phyloP scores from a whole-genome alignment of 2,888 invertebrate genomes.

The Cephus pygmeus region DNA sequence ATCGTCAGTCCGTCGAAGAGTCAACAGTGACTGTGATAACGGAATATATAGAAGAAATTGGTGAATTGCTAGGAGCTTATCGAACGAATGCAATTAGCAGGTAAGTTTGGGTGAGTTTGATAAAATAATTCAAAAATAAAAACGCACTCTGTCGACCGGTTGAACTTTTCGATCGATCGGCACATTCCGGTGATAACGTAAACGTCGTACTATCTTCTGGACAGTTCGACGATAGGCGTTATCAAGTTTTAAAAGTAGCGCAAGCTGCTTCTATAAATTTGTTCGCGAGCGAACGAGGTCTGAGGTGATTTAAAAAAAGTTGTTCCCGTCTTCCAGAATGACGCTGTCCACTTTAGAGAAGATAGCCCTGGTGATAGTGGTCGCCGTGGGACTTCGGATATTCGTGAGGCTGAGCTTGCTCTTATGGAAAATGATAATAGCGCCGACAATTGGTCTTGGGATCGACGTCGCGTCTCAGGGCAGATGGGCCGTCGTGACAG shows the following conservation, averaged over 20 bases:
- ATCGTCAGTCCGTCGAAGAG: not conserved
- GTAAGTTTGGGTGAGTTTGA: constrained; percentile 24
- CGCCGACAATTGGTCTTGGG: constrained; percentile 53
- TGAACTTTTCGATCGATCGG: no score
- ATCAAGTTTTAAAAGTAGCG: not conserved
- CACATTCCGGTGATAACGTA: not conserved
- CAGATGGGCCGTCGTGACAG: constrained; percentile 77
- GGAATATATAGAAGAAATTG: no score
- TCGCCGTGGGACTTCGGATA: constrained; percentile 52
- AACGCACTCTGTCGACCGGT: no score
- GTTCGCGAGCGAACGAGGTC: not conserved
- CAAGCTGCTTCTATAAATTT: not conserved
- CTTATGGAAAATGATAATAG: constrained; percentile 58
- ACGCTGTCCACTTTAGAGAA: constrained; percentile 59
- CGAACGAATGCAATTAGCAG: constrained; percentile 39
- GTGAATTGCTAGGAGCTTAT: not conserved
- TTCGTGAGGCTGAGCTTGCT: constrained; percentile 43
- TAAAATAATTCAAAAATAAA: not conserved
- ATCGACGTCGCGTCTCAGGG: constrained; percentile 57
- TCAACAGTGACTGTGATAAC: not conserved
- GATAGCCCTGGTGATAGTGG: constrained; percentile 52
- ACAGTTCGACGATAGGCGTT: not conserved
- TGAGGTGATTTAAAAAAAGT: not conserved
- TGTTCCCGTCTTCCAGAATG: constrained; percentile 45
- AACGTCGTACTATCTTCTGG: not conserved